Evolutionary conservation across 2,113 vertebrate species (phyloP), one percentile per base, ranked within the genome.

Genomic region (Pteropus alecto): DNA sequence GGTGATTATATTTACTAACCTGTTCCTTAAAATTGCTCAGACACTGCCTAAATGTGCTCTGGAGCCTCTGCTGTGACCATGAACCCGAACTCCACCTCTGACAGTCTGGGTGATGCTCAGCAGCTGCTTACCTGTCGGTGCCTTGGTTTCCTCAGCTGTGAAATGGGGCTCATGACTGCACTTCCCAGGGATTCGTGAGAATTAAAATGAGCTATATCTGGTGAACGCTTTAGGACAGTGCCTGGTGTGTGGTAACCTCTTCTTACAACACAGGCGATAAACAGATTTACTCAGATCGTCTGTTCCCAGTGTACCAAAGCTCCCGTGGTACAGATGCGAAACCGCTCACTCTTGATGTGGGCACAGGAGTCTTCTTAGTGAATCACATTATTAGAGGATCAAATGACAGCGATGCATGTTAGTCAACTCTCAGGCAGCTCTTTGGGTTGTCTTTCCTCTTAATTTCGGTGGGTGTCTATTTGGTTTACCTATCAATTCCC

Each of bases 51-150:
- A 68, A 61, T 38, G n/a, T 26, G 28, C 21, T 77, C n/a, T 21
- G 0, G 6, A 54, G 70, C 16, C 30, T 0, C 15, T n/a, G 41
- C 30, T 71, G 2, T 10, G 71, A 63, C 8, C 18, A 58, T 2
- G 30, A 90, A 93, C 38, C 14, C 38, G 65, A 30, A 60, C 10
- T 35, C 30, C 11, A 70, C 24, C 14, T n/a, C 26, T 26, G 30
- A 15, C 8, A 81, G n/a, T 41, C n/a, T 28, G 19, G 22, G 46
- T 19, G 54, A 58, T 9, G 13, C 12, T 58, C 24, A 76, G 26
- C 15, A 76, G 33, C 5, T 22, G 61, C 3, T 9, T 0, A 35
- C 33, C 8, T 30, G 30, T 60, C 33, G 15, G 13, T 24, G 9
- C 6, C 70, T 58, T 24, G 54, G 79, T 70, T 35, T 94, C n/a